Evolutionary conservation across 2,888 invertebrate species (phyloP), one percentile per base, ranked within the genome.

Genomic region (Pediacus dermestoides): DNA sequence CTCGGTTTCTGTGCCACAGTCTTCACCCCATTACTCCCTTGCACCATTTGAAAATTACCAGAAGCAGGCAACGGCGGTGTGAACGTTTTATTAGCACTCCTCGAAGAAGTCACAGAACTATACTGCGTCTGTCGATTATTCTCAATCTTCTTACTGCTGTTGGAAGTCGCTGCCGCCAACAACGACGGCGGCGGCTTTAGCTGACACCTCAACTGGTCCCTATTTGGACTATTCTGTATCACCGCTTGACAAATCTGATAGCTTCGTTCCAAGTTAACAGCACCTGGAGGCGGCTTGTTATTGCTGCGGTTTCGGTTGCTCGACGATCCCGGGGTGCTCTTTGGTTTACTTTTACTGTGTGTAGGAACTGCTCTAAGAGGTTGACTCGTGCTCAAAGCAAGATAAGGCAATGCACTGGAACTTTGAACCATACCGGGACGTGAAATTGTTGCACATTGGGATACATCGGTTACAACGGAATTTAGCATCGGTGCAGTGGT

Each of bases 161-260:
- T 63, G 18, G 39, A 44, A 34, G 48, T 58, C 6, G 52, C 54
- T 2, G 66, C 72, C 12, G 78, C 76, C 33, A 87, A 71, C 44
- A 88, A 73, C 42, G 88, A 85, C 2, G 90, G 88, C 8, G 90
- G 90, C 26, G 90, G 90, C 49, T 89, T 84, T 53, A 91, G 69
- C 64, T 91, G 91, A 3, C 86, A 86, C 39, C 87, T 81, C 30
- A 91, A 69, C 57, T 89, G 89, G 63, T 91, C 89, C 10, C 91
- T 76, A 71, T 92, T 92, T 0, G 90, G 90, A 63, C 91, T 93
- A 68, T 90, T 92, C 70, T 92, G 91, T 49, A 95, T 89, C n/a
- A 88, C 88, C 26, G 88, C 88, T 68, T 87, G 88, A 60, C 89
- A 90, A 57, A 95, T 95, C 72, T 94, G 93, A 69, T 93, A 91